Conservation (phyloP, 2,113 vertebrate species). For the Heliornis fulica region DNA sequence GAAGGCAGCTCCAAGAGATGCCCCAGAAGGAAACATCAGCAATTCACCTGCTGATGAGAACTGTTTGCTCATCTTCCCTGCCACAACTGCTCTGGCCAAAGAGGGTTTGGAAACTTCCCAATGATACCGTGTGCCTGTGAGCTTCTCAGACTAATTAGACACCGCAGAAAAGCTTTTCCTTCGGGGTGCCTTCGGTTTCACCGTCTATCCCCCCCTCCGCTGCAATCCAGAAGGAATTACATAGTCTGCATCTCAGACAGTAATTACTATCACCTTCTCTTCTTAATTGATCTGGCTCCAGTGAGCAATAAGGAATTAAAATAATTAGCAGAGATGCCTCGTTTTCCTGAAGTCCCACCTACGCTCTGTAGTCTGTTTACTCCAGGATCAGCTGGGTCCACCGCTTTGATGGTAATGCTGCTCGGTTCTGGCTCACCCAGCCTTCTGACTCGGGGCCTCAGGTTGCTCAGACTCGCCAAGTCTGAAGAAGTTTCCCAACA, state of each 20-base stretch:
- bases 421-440: not conserved
- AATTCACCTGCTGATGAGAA: not conserved
- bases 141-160: constrained; percentile 42
- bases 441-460: too few relatives aligned
- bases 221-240: constrained; percentile 47
- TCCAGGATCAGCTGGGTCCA: not conserved
- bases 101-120: constrained; percentile 12
- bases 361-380: constrained; percentile 5
- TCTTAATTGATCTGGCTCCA: constrained; percentile 54
- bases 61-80: not conserved
- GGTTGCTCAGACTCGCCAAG: too few relatives aligned
- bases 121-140: not conserved
- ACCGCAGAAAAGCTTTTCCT: constrained; percentile 20
- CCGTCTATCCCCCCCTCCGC: not conserved
- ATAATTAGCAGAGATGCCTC: constrained; percentile 49
- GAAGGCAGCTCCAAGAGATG: not conserved
- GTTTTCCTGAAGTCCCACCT: not conserved
- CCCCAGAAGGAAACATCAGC: not conserved
- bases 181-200: not conserved
- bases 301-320: constrained; percentile 58
- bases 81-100: not conserved
- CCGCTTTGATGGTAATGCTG: not conserved
- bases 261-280: constrained; percentile 51
- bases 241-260: constrained; percentile 27
- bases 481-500: not conserved